Percentiles rank a stretch among this genome's conserved stretches.
Conservation (phyloP, 2,113 vertebrate species). For the Pteropus alecto region DNA sequence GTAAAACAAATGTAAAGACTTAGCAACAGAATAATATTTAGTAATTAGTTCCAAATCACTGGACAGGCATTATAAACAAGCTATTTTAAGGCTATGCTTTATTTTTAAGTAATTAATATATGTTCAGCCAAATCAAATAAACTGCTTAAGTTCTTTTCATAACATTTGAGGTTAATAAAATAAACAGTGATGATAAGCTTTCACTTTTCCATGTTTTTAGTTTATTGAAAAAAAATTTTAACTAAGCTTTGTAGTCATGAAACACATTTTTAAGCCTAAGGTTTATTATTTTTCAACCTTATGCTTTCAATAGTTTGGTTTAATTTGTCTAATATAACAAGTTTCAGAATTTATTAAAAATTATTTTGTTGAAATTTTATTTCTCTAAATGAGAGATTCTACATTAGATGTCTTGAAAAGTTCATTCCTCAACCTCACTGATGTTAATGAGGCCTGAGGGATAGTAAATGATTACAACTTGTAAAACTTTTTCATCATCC, state of each 20-base stretch:
- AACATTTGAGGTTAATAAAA: slow-evolving; percentile 54
- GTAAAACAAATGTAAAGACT: neutral
- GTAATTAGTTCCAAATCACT: slow-evolving; percentile 33
- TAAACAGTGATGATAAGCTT: slow-evolving; percentile 6
- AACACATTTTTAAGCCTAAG: neutral
- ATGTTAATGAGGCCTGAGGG: neutral
- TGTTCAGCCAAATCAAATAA: slow-evolving; percentile 37
- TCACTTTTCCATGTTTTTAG: slow-evolving; percentile 32
- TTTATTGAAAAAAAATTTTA: slow-evolving; percentile 14
- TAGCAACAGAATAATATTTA: neutral
- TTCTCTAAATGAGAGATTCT: neutral
- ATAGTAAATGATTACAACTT: neutral
- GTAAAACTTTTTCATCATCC: neutral
- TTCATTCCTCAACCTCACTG: neutral
- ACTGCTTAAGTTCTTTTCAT: slow-evolving; percentile 45
- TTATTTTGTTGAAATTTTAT: slow-evolving; percentile 11
- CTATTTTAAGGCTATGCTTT: neutral
- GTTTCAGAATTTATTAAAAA: slow-evolving; percentile 18
- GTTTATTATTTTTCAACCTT: slow-evolving; percentile 31
- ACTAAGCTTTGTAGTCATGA: neutral
- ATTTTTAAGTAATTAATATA: slow-evolving; percentile 52
- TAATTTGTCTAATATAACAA: neutral
- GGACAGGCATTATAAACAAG: neutral
- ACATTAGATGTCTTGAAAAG: neutral
- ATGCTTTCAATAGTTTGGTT: neutral